Evolutionary conservation across 2,888 invertebrate species (phyloP).

Genomic region (Tachina lurida): DNA sequence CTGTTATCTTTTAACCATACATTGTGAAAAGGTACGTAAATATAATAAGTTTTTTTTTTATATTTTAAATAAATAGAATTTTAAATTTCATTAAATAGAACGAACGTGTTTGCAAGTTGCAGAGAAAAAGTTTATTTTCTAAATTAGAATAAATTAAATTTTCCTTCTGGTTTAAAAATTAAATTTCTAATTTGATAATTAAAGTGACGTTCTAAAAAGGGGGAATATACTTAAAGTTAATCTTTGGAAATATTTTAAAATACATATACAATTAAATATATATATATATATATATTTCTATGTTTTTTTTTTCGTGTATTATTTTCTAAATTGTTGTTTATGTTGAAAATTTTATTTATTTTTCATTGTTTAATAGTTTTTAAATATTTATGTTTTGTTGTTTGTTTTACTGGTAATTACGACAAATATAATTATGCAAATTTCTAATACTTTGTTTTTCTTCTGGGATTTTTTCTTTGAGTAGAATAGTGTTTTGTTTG

Average conservation of each 20-base stretch:
- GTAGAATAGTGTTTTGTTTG: constrained; percentile 61
- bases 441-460: constrained; percentile 75
- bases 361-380: constrained; percentile 72
- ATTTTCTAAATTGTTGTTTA: constrained; percentile 71
- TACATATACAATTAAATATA: constrained; percentile 65
- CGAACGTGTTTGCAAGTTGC: constrained; percentile 42
- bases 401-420: constrained; percentile 76
- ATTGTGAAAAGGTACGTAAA: no score
- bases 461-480: constrained; percentile 52
- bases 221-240: constrained; percentile 70
- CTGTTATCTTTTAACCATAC: no score
- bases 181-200: constrained; percentile 48
- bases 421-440: constrained; percentile 78
- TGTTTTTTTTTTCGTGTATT: constrained; percentile 65
- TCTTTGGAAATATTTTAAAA: constrained; percentile 72
- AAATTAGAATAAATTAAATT: constrained; percentile 61
- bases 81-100: constrained; percentile 52
- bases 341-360: constrained; percentile 61
- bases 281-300: constrained; percentile 52
- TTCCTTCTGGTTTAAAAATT: constrained; percentile 36
- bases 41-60: constrained; percentile 43
- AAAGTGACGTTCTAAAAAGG: constrained; percentile 47
- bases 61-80: constrained; percentile 63
- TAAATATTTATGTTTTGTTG: constrained; percentile 72
- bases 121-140: constrained; percentile 44